These are phyloP conservation scores for Dryobota labecula DNA, from an alignment of 2,888 invertebrate species.

Conservation along the genomic window DNA sequence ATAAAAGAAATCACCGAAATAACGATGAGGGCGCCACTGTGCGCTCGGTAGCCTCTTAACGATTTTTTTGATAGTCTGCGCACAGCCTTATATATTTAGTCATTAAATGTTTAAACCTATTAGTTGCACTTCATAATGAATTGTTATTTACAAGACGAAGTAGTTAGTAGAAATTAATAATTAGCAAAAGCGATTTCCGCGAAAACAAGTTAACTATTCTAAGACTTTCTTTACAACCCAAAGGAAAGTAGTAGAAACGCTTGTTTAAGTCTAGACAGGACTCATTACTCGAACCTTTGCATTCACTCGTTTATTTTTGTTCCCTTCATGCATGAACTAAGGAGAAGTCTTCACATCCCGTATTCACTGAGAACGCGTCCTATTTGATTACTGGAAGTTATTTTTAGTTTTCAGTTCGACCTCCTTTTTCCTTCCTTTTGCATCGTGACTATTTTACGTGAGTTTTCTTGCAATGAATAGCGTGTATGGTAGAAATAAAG, in stretches of 20 bases:
- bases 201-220: neutral
- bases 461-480: neutral
- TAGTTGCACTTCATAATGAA: neutral
- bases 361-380: constrained; percentile 47
- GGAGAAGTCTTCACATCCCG: constrained; percentile 23
- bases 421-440: constrained; percentile 31
- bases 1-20: too few species aligned
- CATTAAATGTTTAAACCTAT: neutral
- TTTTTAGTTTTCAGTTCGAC: constrained; percentile 51
- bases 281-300: constrained; percentile 22
- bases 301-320: constrained; percentile 20
- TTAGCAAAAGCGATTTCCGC: neutral
- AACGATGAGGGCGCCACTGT: too few species aligned
- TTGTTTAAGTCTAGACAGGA: constrained; percentile 8
- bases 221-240: neutral
- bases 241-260: constrained; percentile 1
- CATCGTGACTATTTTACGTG: constrained; percentile 16
- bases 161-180: neutral
- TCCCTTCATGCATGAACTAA: constrained; percentile 28
- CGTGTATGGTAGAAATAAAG: too few species aligned
- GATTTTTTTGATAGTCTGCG: too few species aligned
- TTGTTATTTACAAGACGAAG: neutral
- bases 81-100: neutral
- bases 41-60: too few species aligned
- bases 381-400: constrained; percentile 61